A percentile compares a stretch with the other conserved stretches of the same genome.
These are phyloP conservation scores for Marcusenius ussheri DNA, from an alignment of 2,113 vertebrate species.

Conservation along the genomic window DNA sequence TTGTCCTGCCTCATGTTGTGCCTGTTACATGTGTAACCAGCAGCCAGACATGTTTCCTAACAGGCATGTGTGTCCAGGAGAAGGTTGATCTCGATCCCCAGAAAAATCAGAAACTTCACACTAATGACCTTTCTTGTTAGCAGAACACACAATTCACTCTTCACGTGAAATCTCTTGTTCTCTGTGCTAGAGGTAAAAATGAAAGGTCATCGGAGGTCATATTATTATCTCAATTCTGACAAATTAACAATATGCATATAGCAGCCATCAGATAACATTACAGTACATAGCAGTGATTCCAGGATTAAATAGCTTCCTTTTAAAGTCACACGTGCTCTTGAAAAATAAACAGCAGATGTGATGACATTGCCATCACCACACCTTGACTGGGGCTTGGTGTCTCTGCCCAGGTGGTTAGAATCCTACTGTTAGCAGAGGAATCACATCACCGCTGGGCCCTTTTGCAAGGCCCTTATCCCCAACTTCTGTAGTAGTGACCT, in stretches of 20 bases:
- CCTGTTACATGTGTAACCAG: background rate
- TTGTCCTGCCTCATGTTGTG: background rate
- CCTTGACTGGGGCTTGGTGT: background rate
- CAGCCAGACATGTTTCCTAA: background rate
- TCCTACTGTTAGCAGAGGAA: background rate
- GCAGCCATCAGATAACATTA: background rate
- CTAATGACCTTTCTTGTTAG: background rate
- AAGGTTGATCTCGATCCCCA: background rate
- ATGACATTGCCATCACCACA: background rate
- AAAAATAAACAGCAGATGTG: background rate
- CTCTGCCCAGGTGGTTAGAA: background rate
- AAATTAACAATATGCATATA: background rate
- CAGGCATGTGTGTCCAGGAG: background rate
- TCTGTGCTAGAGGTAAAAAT: background rate
- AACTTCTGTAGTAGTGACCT: background rate
- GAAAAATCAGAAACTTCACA: background rate
- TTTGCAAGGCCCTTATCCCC: background rate
- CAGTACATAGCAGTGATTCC: background rate
- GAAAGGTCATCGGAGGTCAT: background rate
- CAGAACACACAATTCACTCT: background rate
- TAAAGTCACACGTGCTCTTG: background rate
- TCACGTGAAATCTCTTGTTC: background rate
- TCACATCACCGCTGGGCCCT: background rate
- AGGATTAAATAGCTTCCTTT: background rate
- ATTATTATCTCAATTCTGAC: background rate